Evolutionary conservation across 2,113 vertebrate genomes (phyloP), one percentile per base, ranked within the genome.

Genomic region (Heterotis niloticus): DNA sequence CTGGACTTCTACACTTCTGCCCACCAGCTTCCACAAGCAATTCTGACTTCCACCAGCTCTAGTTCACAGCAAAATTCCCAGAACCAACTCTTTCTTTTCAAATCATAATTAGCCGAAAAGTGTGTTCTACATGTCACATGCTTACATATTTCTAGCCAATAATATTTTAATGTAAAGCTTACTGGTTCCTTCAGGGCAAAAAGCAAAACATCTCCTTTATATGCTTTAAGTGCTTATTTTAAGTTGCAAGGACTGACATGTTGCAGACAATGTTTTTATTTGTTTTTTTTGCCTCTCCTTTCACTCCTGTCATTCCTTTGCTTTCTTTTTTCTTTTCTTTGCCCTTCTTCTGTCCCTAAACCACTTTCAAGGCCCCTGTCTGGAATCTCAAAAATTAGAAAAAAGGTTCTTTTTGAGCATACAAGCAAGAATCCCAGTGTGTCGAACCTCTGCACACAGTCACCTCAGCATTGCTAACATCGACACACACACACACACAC

Each of bases 271-370:
- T 54, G 34, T 23, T 72, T 72, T 54, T 20, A 23, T 20, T 51
- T 71, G 68, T 72, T 51, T 34, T 54, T 54, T 23, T 72, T 34
- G n/a, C 69, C 52, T 72, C 73, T 29, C 57, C 4, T n/a, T 26
- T 34, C 24, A 29, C 56, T 60, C 11, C 59, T 17, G 5, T 67
- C 65, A 18, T 67, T 28, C 26, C 23, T 14, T 79, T 81, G 78
- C 71, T 84, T 80, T 79, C 66, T 82, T 78, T 85, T 71, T 81
- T 18, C 83, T 83, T 75, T 87, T 81, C 84, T 79, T 85, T 82
- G 81, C 44, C 24, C 16, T 13, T 20, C 26, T 11, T 72, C 10
- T 51, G 17, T 57, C 59, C 11, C 74, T 76, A 66, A 17, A 26
- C 60, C 82, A 83, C 81, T 84, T 83, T 85, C 79, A 84, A 78